These are phyloP conservation scores for Tetraodon nigroviridis DNA, from an alignment of 2,113 vertebrate genomes.

Conservation along the genomic window DNA sequence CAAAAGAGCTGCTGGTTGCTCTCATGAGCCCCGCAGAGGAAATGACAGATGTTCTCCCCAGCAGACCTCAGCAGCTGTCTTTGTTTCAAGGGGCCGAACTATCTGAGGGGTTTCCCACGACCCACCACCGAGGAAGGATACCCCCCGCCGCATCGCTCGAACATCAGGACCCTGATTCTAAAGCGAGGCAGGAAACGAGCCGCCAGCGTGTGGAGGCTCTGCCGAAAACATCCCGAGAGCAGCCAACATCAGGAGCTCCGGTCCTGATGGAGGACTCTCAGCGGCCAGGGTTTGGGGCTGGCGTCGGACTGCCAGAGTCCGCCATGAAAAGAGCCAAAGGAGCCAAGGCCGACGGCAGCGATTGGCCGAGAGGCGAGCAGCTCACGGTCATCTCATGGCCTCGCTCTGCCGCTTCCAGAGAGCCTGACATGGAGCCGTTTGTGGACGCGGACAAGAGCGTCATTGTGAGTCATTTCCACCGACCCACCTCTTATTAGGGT, in stretches of 20 bases:
- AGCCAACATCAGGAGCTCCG: neutral
- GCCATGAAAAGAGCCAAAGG: conserved; percentile 16
- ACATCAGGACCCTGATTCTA: neutral
- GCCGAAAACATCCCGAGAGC: neutral
- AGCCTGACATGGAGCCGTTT: conserved; percentile 39
- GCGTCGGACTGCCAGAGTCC: conserved; percentile 8
- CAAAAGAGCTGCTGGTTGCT: conserved; percentile 5
- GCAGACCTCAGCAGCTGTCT: conserved; percentile 36
- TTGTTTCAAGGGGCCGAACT: conserved; percentile 13
- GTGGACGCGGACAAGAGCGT: conserved; percentile 37
- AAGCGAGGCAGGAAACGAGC: neutral
- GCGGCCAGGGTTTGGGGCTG: neutral
- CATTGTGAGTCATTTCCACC: conserved; percentile 48
- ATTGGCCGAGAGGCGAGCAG: neutral
- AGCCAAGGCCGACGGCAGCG: conserved; percentile 1
- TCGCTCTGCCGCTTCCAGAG: conserved; percentile 43
- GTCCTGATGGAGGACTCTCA: neutral
- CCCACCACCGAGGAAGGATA: neutral
- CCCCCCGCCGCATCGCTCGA: neutral
- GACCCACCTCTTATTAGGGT: conserved; percentile 22
- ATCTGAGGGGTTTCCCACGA: conserved; percentile 37
- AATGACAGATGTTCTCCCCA: conserved; percentile 21
- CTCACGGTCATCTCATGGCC: conserved; percentile 29
- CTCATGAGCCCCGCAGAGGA: conserved; percentile 2
- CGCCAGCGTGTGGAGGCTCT: neutral